Percentiles rank a stretch among this genome's conserved stretches.
phyloP scores from a whole-genome alignment of 1,140 invertebrate genomes.

The Drosophila baimaii region DNA sequence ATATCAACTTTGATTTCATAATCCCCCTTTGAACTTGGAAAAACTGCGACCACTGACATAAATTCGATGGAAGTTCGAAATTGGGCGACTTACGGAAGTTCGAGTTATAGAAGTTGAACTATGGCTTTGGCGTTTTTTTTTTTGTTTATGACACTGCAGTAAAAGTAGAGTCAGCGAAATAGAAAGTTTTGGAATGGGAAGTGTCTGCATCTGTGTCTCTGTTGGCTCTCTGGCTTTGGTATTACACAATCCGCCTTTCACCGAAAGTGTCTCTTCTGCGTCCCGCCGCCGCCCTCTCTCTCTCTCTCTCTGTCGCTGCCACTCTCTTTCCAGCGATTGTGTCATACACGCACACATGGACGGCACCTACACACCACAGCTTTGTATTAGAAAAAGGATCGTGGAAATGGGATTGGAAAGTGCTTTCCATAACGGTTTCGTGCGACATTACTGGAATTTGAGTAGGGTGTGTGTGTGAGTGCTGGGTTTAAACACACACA shows the following conservation, averaged over 20 bases:
- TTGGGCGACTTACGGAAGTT: slow-evolving; percentile 15
- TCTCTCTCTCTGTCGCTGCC: neutral
- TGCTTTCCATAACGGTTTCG: slow-evolving; percentile 41
- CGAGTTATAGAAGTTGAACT: slow-evolving; percentile 28
- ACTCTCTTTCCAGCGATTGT: slow-evolving; percentile 45
- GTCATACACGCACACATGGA: slow-evolving; percentile 32
- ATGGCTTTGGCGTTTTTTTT: slow-evolving; percentile 13
- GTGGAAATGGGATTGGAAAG: slow-evolving; percentile 35
- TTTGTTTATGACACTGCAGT: slow-evolving; percentile 25
- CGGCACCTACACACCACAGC: neutral
- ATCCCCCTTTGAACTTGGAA: neutral
- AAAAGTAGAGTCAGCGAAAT: slow-evolving; percentile 43
- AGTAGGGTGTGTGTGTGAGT: slow-evolving; percentile 1
- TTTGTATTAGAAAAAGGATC: slow-evolving; percentile 50
- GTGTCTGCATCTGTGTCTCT: slow-evolving; percentile 53
- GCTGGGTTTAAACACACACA: slow-evolving; percentile 38
- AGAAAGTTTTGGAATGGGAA: slow-evolving; percentile 60
- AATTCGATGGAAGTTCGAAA: neutral
- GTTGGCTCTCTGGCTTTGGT: slow-evolving; percentile 33
- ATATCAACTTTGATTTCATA: neutral
- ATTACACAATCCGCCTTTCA: slow-evolving; percentile 66
- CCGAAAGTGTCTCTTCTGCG: slow-evolving; percentile 48
- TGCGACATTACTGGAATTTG: slow-evolving; percentile 33
- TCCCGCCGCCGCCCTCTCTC: slow-evolving; percentile 11
- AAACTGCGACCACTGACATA: neutral